phyloP scores from a whole-genome alignment of 2,888 invertebrate species.

The Pecten maximus region DNA sequence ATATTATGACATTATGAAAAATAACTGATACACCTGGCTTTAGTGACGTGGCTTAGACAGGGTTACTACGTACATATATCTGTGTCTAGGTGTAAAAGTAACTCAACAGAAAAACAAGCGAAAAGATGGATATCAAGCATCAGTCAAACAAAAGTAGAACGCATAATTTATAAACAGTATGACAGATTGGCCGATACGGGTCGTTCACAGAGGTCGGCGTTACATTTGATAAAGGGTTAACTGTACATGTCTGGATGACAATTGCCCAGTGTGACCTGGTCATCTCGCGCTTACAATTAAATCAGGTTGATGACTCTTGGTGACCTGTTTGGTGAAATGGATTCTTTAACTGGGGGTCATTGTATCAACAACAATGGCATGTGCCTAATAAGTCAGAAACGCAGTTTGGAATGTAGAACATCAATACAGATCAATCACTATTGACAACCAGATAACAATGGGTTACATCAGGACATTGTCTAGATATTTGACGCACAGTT shows the following conservation, averaged over 20 bases:
- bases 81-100: neutral
- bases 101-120: neutral
- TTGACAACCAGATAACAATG: too few species aligned
- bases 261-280: neutral
- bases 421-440: too few species aligned
- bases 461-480: too few species aligned
- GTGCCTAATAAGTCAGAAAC: too few species aligned
- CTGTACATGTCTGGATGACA: neutral
- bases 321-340: too few species aligned
- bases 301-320: too few species aligned
- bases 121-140: neutral
- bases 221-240: neutral
- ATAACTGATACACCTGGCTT: too few species aligned
- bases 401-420: too few species aligned
- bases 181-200: neutral
- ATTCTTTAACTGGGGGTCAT: too few species aligned
- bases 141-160: neutral
- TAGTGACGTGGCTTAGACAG: neutral
- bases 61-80: neutral
- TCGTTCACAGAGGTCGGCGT: neutral
- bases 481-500: too few species aligned
- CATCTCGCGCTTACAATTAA: neutral
- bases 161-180: neutral
- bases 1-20: too few species aligned
- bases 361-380: too few species aligned